Percentiles rank a stretch among this genome's conserved stretches.
Conservation (phyloP, 1,140 invertebrate species). For the Drosophila truncata region DNA sequence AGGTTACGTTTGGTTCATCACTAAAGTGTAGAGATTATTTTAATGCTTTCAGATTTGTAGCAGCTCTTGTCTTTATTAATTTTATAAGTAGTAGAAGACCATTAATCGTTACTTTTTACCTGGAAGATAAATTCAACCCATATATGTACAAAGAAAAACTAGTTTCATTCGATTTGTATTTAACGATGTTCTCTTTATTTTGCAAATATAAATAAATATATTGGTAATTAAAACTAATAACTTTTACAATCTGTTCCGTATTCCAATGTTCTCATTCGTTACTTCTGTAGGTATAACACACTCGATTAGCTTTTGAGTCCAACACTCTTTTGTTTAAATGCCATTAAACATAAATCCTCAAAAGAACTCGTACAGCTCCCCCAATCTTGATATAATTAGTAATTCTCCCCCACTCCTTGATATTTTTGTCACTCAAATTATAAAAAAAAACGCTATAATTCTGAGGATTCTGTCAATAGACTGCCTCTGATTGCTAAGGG, state of each 20-base stretch:
- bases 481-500: conserved; percentile 14
- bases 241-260: conserved; percentile 60
- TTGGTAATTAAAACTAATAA: conserved; percentile 80
- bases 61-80: no score
- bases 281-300: conserved; percentile 31
- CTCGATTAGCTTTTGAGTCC: conserved; percentile 43
- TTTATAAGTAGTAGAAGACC: no score
- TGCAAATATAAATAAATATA: conserved; percentile 80
- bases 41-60: no score
- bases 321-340: conserved; percentile 37
- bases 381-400: conserved; percentile 41
- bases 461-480: conserved; percentile 34
- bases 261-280: conserved; percentile 38
- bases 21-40: no score
- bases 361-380: conserved; percentile 45
- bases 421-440: conserved; percentile 42
- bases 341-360: conserved; percentile 52
- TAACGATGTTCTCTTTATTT: conserved; percentile 82
- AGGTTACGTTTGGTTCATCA: no score
- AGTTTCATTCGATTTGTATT: conserved; percentile 33
- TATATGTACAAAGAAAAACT: background rate
- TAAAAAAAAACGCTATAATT: conserved; percentile 18
- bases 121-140: background rate
- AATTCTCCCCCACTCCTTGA: conserved; percentile 39
- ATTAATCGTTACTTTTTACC: no score